phyloP scores from a whole-genome alignment of 2,113 vertebrate genomes.

The Pyxicephalus adspersus region DNA sequence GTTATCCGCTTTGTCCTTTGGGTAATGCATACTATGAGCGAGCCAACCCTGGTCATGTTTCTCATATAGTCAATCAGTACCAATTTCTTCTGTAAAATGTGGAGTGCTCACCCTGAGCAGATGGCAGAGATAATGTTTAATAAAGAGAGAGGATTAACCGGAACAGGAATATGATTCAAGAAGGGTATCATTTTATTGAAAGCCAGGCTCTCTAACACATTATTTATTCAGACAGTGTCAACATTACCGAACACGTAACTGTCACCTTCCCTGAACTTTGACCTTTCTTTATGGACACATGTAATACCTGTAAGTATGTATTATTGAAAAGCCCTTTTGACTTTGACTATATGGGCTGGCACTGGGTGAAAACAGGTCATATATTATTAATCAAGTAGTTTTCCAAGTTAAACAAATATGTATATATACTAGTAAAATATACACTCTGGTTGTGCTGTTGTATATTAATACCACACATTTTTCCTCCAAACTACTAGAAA shows the following conservation, averaged over 20 bases:
- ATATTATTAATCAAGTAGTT: slow-evolving; percentile 68
- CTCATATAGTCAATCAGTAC: slow-evolving; percentile 71
- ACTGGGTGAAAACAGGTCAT: slow-evolving; percentile 66
- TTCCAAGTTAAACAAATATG: slow-evolving; percentile 27
- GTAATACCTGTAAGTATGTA: slow-evolving; percentile 23
- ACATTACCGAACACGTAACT: slow-evolving; percentile 66
- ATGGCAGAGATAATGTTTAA: slow-evolving; percentile 81
- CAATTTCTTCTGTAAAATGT: slow-evolving; percentile 68
- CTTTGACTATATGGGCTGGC: slow-evolving; percentile 49
- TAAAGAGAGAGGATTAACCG: slow-evolving; percentile 76
- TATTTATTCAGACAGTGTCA: slow-evolving; percentile 68
- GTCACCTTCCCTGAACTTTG: slow-evolving; percentile 61
- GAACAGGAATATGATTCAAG: slow-evolving; percentile 73
- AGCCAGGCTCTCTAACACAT: slow-evolving; percentile 72
- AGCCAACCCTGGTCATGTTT: slow-evolving; percentile 74
- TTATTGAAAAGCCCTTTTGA: slow-evolving; percentile 15
- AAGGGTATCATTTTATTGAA: slow-evolving; percentile 73
- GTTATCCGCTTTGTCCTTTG: slow-evolving; percentile 77
- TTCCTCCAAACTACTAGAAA: not conserved
- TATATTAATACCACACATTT: not conserved
- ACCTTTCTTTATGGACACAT: slow-evolving; percentile 54
- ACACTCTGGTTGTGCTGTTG: not conserved
- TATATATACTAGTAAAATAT: slow-evolving; percentile 1
- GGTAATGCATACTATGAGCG: slow-evolving; percentile 71
- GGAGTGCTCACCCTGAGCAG: slow-evolving; percentile 71